phyloP scores from a whole-genome alignment of 1,140 invertebrate genomes.

The Stenopsyche tienmushanensis region DNA sequence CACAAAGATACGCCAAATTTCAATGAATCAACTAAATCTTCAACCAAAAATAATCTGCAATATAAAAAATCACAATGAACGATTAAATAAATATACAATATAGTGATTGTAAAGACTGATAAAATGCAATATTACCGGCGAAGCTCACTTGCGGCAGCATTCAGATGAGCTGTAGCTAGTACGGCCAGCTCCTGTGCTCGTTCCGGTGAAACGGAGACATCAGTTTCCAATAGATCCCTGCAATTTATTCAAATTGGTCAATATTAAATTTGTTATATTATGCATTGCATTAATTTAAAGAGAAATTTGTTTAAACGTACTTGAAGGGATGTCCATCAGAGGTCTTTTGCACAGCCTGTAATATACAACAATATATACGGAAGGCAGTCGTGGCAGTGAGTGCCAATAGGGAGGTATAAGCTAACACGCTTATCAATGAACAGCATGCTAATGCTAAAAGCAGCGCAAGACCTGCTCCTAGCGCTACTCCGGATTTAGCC shows the following conservation, averaged over 20 bases:
- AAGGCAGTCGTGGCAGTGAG: conserved; percentile 85
- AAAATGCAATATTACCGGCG: conserved; percentile 57
- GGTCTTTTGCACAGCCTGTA: conserved; percentile 96
- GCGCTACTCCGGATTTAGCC: conserved; percentile 89
- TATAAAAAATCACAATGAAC: conserved; percentile 3
- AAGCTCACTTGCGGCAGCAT: conserved; percentile 76
- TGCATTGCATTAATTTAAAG: neutral
- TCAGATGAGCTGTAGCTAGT: conserved; percentile 79
- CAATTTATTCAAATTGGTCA: conserved; percentile 43
- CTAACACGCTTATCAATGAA: conserved; percentile 93
- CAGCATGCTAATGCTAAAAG: conserved; percentile 91
- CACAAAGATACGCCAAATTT: conserved; percentile 92
- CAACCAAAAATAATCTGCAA: conserved; percentile 85
- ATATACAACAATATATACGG: conserved; percentile 93
- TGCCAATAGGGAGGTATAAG: conserved; percentile 83
- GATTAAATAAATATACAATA: conserved; percentile 7
- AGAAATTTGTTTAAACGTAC: conserved; percentile 57
- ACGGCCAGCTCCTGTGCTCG: conserved; percentile 85
- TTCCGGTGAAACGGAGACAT: conserved; percentile 82
- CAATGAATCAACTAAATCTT: conserved; percentile 93
- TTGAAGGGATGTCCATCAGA: conserved; percentile 97
- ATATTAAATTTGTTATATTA: neutral
- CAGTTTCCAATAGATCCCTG: conserved; percentile 84
- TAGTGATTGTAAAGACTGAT: neutral
- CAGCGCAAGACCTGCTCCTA: conserved; percentile 81